Conservation (phyloP, 1,140 invertebrate genomes). For the Diorhabda elongata region DNA sequence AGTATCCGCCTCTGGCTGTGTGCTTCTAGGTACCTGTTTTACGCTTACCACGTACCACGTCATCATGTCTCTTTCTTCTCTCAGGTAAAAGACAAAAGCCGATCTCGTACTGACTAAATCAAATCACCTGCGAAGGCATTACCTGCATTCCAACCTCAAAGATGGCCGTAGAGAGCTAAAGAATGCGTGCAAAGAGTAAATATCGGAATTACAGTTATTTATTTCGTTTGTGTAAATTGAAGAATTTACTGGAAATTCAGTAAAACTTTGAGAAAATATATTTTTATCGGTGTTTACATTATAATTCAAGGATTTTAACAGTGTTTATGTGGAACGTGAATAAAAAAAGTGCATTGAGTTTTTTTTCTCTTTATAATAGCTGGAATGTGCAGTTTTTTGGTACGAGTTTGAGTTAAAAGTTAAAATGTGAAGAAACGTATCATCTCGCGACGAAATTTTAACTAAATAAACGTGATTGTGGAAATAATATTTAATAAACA, state of each 20-base stretch:
- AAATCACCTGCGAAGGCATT: constrained; percentile 25
- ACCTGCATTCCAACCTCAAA: constrained; percentile 35
- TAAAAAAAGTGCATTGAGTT: not conserved
- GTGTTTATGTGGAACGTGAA: not conserved
- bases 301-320: not conserved
- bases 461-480: not conserved
- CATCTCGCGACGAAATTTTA: no score
- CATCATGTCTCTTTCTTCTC: constrained; percentile 5
- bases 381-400: not conserved
- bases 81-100: constrained; percentile 18
- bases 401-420: not conserved
- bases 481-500: no score
- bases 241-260: not conserved
- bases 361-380: not conserved
- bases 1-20: not conserved
- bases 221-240: constrained; percentile 6
- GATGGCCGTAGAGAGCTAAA: constrained; percentile 31
- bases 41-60: constrained; percentile 4
- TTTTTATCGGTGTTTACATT: no score
- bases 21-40: not conserved
- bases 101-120: constrained; percentile 12
- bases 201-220: constrained; percentile 26
- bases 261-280: not conserved
- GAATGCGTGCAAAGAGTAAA: constrained; percentile 35
- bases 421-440: no score